Evolutionary conservation across 2,113 vertebrate genomes (phyloP), one percentile per base, ranked within the genome.

Genomic region (Odobenus rosmarus): DNA sequence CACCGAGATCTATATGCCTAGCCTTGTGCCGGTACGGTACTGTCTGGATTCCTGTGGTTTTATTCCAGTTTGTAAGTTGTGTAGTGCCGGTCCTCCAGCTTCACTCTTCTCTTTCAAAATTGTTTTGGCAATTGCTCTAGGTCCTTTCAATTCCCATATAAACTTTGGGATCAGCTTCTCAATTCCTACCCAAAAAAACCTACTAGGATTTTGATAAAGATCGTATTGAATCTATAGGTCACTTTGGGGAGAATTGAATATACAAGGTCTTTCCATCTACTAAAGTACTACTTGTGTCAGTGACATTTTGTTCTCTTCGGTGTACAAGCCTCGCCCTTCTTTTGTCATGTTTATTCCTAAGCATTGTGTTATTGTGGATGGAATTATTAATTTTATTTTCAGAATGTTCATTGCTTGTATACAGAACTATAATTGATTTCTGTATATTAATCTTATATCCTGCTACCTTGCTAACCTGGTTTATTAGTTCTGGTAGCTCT

Each of bases 1-100:
- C 16, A 7, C 4, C 1, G 23, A 2, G 23, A 2, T 28, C 42
- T 21, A 2, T 2, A 1, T 36, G 18, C 91, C 67, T 5, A 1
- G 42, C 59, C 61, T 26, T 16, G 42, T 12, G 5, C 59, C 42
- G 8, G 0, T 2, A 7, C 0, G 4, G 33, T 14, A 7, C 28
- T 9, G 36, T n/a, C 79, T 24, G 31, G 19, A 12, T 24, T 24
- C 31, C 51, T 16, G 61, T 33, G 76, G 26, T 36, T 33, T 82
- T 69, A 16, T 16, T 5, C 11, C 36, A 49, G 31, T 23, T 55
- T 72, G 55, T 42, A 49, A 28, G 8, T 28, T 5, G 53, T 53
- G 39, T 28, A 1, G 2, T 24, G 28, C 1, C 24, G 0, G 55
- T 14, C 31, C 21, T 23, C 53, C 53, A 2, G n/a, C 39, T 33